These are phyloP conservation scores for Epizoanthus stellaris DNA, from an alignment of 92 coral and sea anemone species.

Conservation along the genomic window DNA sequence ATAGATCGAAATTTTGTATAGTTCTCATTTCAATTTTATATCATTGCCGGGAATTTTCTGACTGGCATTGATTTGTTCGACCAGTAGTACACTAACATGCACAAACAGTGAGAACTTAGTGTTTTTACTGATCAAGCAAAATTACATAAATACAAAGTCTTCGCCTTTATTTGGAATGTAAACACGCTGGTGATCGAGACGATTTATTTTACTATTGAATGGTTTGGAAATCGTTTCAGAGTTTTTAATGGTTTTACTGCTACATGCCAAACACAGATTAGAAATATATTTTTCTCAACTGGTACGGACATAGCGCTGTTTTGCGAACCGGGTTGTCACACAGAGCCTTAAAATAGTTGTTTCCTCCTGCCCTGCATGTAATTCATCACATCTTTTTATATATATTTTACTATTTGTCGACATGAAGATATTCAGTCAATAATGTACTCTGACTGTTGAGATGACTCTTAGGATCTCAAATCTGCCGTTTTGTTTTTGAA, in stretches of 20 bases:
- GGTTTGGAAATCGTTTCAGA: background rate
- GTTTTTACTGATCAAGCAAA: background rate
- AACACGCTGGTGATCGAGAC: background rate
- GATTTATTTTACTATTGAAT: background rate
- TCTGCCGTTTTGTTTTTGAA: background rate
- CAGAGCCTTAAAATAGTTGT: background rate
- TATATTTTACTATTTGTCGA: constrained; percentile 4
- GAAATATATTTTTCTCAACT: background rate
- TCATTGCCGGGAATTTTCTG: background rate
- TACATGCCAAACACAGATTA: background rate
- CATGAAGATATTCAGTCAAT: constrained; percentile 6
- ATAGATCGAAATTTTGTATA: background rate
- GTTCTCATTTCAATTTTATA: background rate
- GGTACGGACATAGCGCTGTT: background rate
- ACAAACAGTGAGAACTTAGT: background rate
- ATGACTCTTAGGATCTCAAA: background rate
- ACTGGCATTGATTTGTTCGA: background rate
- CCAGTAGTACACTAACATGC: background rate
- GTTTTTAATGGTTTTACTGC: background rate
- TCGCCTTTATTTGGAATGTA: background rate
- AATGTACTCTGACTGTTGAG: background rate
- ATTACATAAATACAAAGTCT: background rate
- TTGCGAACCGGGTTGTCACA: background rate
- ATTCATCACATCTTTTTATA: background rate
- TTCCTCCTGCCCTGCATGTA: background rate